These are phyloP conservation scores for Cephalopholis sonnerati DNA, from an alignment of 2,113 vertebrate species.

Conservation along the genomic window DNA sequence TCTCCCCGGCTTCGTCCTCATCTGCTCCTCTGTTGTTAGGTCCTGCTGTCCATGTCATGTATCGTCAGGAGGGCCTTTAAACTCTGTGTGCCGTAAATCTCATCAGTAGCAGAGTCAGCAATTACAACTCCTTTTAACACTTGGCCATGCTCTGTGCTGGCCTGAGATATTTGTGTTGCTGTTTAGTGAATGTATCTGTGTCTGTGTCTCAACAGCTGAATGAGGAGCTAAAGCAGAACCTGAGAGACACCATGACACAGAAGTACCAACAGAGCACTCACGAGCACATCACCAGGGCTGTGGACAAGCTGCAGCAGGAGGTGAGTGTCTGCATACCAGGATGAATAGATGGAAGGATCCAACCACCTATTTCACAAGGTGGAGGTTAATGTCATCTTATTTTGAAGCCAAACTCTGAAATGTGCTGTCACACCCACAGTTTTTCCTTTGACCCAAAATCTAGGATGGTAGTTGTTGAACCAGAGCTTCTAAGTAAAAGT, in stretches of 20 bases:
- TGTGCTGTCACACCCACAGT: background rate
- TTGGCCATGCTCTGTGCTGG: background rate
- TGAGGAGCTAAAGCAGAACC: conserved; percentile 92
- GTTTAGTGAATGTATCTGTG: conserved; percentile 15
- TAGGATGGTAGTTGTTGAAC: background rate
- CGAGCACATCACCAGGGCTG: conserved; percentile 89
- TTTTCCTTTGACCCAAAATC: background rate
- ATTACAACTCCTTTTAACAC: background rate
- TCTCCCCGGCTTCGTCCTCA: background rate
- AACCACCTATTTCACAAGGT: background rate
- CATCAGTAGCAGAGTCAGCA: conserved; percentile 12
- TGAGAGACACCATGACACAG: conserved; percentile 92
- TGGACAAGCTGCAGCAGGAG: conserved; percentile 86
- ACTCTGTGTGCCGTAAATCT: conserved; percentile 8
- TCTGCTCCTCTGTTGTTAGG: conserved; percentile 10
- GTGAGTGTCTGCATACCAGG: conserved; percentile 48
- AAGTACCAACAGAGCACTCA: conserved; percentile 86
- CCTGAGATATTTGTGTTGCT: conserved; percentile 11
- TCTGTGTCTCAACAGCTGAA: conserved; percentile 86
- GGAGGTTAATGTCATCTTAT: background rate
- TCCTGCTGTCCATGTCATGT: conserved; percentile 8
- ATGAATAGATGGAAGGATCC: background rate
- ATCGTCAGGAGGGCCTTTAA: conserved; percentile 15
- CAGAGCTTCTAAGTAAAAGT: background rate
- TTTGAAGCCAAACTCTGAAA: too few relatives aligned